phyloP scores from a whole-genome alignment of 2,888 invertebrate species.

The Microplitis manilae region DNA sequence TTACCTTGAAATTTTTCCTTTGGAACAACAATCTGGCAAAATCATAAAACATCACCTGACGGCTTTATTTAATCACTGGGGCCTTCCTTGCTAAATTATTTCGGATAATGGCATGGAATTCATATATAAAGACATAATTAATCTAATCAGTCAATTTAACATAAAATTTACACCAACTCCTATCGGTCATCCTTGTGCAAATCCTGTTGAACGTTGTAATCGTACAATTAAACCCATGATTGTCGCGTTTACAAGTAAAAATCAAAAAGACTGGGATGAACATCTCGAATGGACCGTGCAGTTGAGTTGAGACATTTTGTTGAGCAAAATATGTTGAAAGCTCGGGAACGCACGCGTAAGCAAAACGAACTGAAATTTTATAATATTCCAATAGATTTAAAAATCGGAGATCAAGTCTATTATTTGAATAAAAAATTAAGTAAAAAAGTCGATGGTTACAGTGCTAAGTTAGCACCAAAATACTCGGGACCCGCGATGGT shows the following conservation, averaged over 20 bases:
- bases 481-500: conserved; percentile 32
- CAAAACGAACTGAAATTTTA: too few species aligned
- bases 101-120: conserved; percentile 35
- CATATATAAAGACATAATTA: conserved; percentile 29
- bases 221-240: conserved; percentile 45
- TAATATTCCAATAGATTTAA: conserved; percentile 16
- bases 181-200: too few species aligned
- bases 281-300: background rate
- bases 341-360: too few species aligned
- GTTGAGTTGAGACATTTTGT: background rate
- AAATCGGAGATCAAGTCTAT: conserved; percentile 26
- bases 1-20: conserved; percentile 29
- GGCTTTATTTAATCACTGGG: conserved; percentile 18
- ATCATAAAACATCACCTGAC: background rate
- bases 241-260: conserved; percentile 27
- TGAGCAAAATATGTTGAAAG: background rate
- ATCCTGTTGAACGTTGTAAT: conserved; percentile 42
- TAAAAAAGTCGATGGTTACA: conserved; percentile 28
- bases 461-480: conserved; percentile 27
- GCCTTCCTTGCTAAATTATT: conserved; percentile 14
- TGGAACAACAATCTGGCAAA: conserved; percentile 17
- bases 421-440: conserved; percentile 36
- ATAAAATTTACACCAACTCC: conserved; percentile 34
- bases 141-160: conserved; percentile 10
- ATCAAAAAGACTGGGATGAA: conserved; percentile 40